Percentiles rank a stretch among this genome's conserved stretches.
phyloP scores from a whole-genome alignment of 2,113 vertebrate species.

The Pygoscelis antarcticus region DNA sequence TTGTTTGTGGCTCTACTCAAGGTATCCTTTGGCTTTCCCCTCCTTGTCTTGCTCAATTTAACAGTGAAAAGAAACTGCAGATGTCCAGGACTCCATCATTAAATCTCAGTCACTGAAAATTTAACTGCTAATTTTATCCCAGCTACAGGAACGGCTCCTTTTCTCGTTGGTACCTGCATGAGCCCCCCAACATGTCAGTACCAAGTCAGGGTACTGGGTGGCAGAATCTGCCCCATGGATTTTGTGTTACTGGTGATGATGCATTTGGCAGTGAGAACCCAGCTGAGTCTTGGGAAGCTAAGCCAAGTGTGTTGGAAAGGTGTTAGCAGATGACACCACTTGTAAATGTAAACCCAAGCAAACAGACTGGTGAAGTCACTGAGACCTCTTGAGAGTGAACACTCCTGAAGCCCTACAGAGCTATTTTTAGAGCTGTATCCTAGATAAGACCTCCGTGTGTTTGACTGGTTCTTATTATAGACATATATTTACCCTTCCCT shows the following conservation, averaged over 20 bases:
- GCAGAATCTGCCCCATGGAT: background rate
- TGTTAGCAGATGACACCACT: background rate
- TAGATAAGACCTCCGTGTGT: background rate
- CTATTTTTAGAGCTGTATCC: background rate
- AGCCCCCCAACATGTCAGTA: background rate
- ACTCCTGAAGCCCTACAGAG: background rate
- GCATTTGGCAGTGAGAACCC: background rate
- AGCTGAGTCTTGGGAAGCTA: background rate
- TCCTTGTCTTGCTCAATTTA: background rate
- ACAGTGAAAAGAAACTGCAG: background rate
- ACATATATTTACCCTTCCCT: background rate
- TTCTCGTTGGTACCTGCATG: rapidly evolving
- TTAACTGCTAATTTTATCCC: background rate
- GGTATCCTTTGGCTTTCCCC: background rate
- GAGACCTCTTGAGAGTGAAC: background rate
- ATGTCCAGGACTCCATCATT: background rate
- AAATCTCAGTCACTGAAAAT: background rate
- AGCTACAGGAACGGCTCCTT: background rate
- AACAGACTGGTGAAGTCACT: constrained; percentile 20
- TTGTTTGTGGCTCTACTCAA: background rate
- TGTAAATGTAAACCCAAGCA: background rate
- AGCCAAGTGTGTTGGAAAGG: background rate
- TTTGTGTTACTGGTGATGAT: background rate
- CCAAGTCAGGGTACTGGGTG: background rate
- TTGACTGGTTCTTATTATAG: background rate